phyloP scores from a whole-genome alignment of 1,140 invertebrate genomes.

The Thaumetopoea pityocampa region DNA sequence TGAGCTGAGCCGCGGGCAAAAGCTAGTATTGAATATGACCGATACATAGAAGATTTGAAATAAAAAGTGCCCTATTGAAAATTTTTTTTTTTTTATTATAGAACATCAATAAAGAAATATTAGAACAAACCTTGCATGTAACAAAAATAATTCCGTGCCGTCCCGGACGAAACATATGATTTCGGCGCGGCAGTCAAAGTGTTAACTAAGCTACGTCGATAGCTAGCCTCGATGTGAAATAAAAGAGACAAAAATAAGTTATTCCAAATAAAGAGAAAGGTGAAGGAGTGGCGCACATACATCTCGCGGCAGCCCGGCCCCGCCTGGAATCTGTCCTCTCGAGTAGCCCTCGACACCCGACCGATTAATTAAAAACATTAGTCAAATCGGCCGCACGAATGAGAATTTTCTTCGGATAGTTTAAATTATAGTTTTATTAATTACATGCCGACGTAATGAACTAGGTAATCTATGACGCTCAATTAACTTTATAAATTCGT shows the following conservation, averaged over 20 bases:
- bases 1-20: too few relatives aligned
- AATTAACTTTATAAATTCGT: constrained; percentile 30
- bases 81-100: too few relatives aligned
- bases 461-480: constrained; percentile 31
- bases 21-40: too few relatives aligned
- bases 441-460: constrained; percentile 34
- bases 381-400: constrained; percentile 41
- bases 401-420: constrained; percentile 26
- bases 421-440: constrained; percentile 32
- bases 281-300: constrained; percentile 26
- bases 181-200: too few relatives aligned
- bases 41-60: too few relatives aligned
- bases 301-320: constrained; percentile 22
- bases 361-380: constrained; percentile 51
- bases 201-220: too few relatives aligned
- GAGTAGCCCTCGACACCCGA: constrained; percentile 38
- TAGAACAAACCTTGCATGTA: too few relatives aligned
- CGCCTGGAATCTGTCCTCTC: constrained; percentile 41
- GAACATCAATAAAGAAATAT: too few relatives aligned
- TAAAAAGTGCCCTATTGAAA: too few relatives aligned
- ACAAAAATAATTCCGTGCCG: too few relatives aligned
- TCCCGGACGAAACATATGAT: too few relatives aligned
- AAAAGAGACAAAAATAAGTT: constrained; percentile 13
- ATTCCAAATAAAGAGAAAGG: constrained; percentile 14
- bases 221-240: too few relatives aligned